Evolutionary conservation across 2,797 vertebrate species (phyloP).

Genomic region (Esox lucius): DNA sequence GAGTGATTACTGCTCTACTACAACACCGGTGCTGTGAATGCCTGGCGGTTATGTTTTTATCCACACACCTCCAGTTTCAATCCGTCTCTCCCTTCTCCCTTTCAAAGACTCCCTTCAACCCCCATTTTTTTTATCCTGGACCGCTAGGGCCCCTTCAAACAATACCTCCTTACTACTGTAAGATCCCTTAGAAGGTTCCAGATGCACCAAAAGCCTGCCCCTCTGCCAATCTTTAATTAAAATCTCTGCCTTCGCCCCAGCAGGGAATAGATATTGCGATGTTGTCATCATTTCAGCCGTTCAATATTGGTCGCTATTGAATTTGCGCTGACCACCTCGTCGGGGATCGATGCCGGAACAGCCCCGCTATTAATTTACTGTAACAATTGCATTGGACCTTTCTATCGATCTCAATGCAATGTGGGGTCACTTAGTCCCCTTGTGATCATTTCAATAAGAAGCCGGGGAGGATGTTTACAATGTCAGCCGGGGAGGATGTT

Average conservation of each 20-base stretch:
- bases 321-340: constrained; percentile 27
- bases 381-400: not conserved
- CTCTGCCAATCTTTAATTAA: constrained; percentile 69
- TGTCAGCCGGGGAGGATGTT: constrained; percentile 1
- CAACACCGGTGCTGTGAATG: not conserved
- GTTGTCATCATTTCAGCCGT: constrained; percentile 35
- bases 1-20: not conserved
- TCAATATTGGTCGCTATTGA: constrained; percentile 33
- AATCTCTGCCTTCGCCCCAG: constrained; percentile 37
- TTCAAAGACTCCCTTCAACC: constrained; percentile 27
- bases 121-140: too few relatives aligned
- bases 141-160: constrained; percentile 56
- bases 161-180: constrained; percentile 44
- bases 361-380: constrained; percentile 31
- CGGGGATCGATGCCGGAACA: constrained; percentile 27
- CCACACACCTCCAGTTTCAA: not conserved
- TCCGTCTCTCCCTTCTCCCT: too few relatives aligned
- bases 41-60: not conserved
- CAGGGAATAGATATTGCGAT: constrained; percentile 23
- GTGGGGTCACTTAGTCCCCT: constrained; percentile 4
- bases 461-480: not conserved
- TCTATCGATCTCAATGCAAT: constrained; percentile 20
- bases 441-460: constrained; percentile 18
- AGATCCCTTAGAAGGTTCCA: constrained; percentile 53
- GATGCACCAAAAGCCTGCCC: constrained; percentile 46